Conservation (phyloP, 2,888 invertebrate genomes). For the Brachypalpus laphriformis region DNA sequence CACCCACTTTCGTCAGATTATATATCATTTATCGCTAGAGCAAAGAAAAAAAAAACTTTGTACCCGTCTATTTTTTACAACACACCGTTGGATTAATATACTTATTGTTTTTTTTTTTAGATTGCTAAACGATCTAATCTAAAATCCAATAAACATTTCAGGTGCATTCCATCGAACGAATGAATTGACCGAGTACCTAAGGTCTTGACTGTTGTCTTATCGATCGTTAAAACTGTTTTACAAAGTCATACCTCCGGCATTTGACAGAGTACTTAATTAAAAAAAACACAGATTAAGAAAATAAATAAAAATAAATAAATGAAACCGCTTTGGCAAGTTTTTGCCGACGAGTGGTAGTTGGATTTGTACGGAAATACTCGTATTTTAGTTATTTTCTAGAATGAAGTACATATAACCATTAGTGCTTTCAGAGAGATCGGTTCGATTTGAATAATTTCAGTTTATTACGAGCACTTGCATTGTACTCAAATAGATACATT, state of each 20-base stretch:
- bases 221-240: neutral
- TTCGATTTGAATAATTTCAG: too few species aligned
- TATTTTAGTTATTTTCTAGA: neutral
- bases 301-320: neutral
- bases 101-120: neutral
- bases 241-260: neutral
- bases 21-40: neutral
- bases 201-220: conserved; percentile 12
- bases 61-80: neutral
- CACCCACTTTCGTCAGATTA: neutral
- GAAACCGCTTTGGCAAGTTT: neutral
- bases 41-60: neutral
- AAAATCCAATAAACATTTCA: neutral
- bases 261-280: conserved; percentile 4
- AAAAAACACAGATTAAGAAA: conserved; percentile 17
- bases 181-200: neutral
- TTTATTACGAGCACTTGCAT: too few species aligned
- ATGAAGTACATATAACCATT: neutral
- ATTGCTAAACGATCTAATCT: conserved; percentile 20
- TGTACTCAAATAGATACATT: too few species aligned
- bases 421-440: neutral
- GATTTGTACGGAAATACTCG: conserved; percentile 1
- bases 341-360: neutral
- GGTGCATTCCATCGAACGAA: conserved; percentile 15
- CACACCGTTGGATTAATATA: neutral